These are phyloP conservation scores for Nomia melanderi DNA, from an alignment of 1,140 invertebrate species.

Conservation along the genomic window DNA sequence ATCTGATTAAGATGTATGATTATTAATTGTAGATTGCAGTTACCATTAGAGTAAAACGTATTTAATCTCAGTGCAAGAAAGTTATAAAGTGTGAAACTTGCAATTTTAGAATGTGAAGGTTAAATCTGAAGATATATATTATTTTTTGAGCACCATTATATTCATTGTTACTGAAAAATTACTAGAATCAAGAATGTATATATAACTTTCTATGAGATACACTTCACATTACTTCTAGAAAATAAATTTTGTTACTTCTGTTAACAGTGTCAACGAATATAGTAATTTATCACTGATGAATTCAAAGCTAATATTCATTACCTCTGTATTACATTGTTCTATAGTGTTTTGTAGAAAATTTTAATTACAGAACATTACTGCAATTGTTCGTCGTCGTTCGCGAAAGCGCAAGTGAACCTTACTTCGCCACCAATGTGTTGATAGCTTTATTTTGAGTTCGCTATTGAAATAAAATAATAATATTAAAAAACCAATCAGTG, in stretches of 20 bases:
- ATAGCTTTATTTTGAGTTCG: too few relatives aligned
- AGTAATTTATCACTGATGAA: slow-evolving; percentile 1
- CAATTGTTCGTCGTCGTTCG: too few relatives aligned
- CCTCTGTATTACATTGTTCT: slow-evolving; percentile 33
- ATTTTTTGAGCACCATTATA: slow-evolving; percentile 16
- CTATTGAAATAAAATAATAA: too few relatives aligned
- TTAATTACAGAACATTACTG: slow-evolving; percentile 37
- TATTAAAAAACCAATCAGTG: too few relatives aligned
- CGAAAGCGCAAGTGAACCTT: too few relatives aligned
- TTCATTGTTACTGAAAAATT: slow-evolving; percentile 16
- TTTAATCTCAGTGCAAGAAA: slow-evolving; percentile 6
- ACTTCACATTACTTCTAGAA: slow-evolving; percentile 8
- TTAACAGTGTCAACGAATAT: neutral
- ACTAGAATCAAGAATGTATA: slow-evolving; percentile 22
- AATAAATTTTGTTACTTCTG: slow-evolving; percentile 1
- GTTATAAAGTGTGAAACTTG: slow-evolving; percentile 7
- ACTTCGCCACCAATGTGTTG: too few relatives aligned
- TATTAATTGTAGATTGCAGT: slow-evolving; percentile 12
- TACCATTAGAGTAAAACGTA: neutral
- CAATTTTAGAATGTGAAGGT: slow-evolving; percentile 6
- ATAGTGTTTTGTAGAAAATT: slow-evolving; percentile 47
- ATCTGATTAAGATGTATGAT: neutral
- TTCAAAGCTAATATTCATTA: slow-evolving; percentile 3
- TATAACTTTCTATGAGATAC: slow-evolving; percentile 13
- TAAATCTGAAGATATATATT: neutral